These are phyloP conservation scores for Microctonus hyperodae DNA, from an alignment of 2,888 invertebrate species.

Conservation along the genomic window DNA sequence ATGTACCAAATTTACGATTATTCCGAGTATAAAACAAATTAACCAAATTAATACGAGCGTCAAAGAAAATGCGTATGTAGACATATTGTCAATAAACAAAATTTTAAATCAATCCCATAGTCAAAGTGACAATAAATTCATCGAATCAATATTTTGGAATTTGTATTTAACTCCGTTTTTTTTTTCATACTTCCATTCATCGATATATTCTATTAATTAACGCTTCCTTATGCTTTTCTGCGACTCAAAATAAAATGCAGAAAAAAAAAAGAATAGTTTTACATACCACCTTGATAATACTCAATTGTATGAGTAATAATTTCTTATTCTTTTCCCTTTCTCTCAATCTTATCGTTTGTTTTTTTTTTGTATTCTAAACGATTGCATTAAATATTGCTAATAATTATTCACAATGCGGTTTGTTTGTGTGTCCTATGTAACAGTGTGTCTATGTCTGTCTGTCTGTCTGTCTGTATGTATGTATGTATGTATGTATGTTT, in stretches of 20 bases:
- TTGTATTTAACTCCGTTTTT: constrained; percentile 17
- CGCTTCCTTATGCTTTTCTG: background rate
- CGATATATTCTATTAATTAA: background rate
- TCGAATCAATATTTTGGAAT: constrained; percentile 32
- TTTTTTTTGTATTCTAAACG: constrained; percentile 3
- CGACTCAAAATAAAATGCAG: constrained; percentile 32
- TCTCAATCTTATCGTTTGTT: constrained; percentile 4
- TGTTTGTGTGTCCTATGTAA: background rate
- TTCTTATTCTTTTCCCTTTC: constrained; percentile 15
- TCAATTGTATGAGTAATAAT: constrained; percentile 6
- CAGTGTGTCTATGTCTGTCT: background rate
- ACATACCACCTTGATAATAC: constrained; percentile 19
- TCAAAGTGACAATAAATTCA: constrained; percentile 37
- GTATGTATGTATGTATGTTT: background rate
- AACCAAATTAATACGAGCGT: background rate
- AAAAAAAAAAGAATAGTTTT: constrained; percentile 21
- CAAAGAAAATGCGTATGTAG: background rate
- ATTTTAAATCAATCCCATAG: constrained; percentile 26
- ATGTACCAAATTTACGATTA: constrained; percentile 19
- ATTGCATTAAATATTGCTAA: constrained; percentile 24
- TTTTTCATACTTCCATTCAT: constrained; percentile 8
- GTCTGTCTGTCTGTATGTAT: background rate
- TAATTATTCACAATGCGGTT: constrained; percentile 22
- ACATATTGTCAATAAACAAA: background rate
- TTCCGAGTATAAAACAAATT: constrained; percentile 5